Base-by-base conservation (phyloP, 2,113 vertebrate species). In the Cyprichromis sp. region DNA sequence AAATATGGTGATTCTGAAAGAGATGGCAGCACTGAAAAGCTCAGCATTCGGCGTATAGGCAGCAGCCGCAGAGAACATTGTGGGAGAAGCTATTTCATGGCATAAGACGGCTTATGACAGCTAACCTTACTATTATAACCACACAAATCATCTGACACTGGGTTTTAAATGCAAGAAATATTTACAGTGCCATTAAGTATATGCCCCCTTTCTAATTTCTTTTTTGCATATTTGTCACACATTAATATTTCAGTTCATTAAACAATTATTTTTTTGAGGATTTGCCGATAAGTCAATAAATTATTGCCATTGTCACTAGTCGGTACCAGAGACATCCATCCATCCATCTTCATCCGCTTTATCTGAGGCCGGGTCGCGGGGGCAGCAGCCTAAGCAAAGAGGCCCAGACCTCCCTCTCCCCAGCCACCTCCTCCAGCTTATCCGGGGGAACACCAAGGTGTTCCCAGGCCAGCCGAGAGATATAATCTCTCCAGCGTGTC, bases 61-160 rank as follows among this genome's bases (percentile, higher is more conserved):
- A 19, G 86, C 66, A 80, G 83, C 79, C 68, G 17, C n/a, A 24
- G 82, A 92, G 86, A 94, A 91, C 71, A 40, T 68, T 66, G 88
- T 81, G 81, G 68, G 84, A 86, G 89, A 93, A 76, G 85, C 90
- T 88, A 92, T 94, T 93, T 91, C 94, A 95, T 94, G 86, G 81
- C 87, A 93, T 91, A 91, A 89, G 93, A 95, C 92, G 91, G 91
- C 87, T 92, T 93, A 92, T 93, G 93, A 94, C 84, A 94, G 86
- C 87, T 89, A 88, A 89, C 85, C 76, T 90, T 83, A 84, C 89
- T 92, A 81, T 82, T 88, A 89, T 53, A 81, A 87, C 24, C 34
- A 42, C 86, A 93, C 78, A 90, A 91, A 92, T 86, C 66, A 38
- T 63, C 29, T 9, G n/a, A 88, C 85, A 82, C 81, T 53, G 59